A percentile compares a stretch with the other conserved stretches of the same genome.
Conservation (phyloP, 2,797 vertebrate species). For the Periparus ater region DNA sequence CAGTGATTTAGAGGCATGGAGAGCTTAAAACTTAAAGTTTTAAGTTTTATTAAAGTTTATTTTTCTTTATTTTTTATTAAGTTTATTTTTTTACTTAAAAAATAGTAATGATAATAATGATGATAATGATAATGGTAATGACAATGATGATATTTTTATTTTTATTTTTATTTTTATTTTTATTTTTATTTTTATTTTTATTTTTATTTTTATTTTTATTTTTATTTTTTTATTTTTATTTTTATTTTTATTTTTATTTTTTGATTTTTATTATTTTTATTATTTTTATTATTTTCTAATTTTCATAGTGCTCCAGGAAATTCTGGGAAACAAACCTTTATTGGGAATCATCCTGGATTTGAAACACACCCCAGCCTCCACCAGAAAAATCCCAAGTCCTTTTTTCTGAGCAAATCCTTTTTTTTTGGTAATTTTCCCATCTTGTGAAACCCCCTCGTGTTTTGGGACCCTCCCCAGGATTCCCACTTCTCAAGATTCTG, state of each 20-base stretch:
- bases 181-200: too few relatives aligned
- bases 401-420: neutral
- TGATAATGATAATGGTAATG: too few relatives aligned
- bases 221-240: too few relatives aligned
- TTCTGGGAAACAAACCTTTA: neutral
- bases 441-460: rapidly evolving
- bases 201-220: too few relatives aligned
- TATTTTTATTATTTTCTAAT: neutral
- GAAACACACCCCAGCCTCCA: neutral
- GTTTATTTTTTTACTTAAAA: too few relatives aligned
- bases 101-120: too few relatives aligned
- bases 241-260: too few relatives aligned
- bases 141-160: neutral
- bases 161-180: too few relatives aligned
- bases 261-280: too few relatives aligned
- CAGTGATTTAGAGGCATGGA: neutral
- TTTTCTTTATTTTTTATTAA: too few relatives aligned
- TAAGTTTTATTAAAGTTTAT: too few relatives aligned
- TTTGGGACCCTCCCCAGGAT: rapidly evolving
- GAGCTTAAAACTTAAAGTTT: neutral
- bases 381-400: neutral
- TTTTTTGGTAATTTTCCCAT: neutral
- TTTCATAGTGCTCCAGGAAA: neutral
- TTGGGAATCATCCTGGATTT: neutral
- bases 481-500: neutral